These are phyloP conservation scores for Pungitius pungitius DNA, from an alignment of 2,113 vertebrate genomes.

Conservation along the genomic window DNA sequence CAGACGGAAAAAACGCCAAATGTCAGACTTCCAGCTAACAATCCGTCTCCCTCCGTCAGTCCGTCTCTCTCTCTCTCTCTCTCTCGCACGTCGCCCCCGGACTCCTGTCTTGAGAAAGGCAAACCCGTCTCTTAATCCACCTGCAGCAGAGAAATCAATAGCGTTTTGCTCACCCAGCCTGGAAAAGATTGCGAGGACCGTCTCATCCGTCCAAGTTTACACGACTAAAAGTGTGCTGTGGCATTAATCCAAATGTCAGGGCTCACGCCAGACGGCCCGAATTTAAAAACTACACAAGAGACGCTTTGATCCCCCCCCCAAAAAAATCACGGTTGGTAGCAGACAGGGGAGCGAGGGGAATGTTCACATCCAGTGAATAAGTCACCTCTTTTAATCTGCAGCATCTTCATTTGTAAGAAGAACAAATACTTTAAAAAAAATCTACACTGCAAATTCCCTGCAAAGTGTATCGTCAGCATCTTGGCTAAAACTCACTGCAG, in stretches of 20 bases:
- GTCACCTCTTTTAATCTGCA: background rate
- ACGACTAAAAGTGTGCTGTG: slow-evolving; percentile 46
- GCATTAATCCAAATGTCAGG: slow-evolving; percentile 61
- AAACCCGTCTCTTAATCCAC: slow-evolving; percentile 69
- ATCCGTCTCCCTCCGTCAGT: slow-evolving; percentile 35
- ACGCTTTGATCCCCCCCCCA: slow-evolving; percentile 7
- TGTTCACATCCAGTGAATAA: background rate
- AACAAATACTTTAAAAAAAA: background rate
- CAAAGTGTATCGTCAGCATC: too few species aligned
- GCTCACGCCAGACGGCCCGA: slow-evolving; percentile 16
- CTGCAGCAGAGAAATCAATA: slow-evolving; percentile 73
- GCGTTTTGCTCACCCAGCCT: slow-evolving; percentile 54
- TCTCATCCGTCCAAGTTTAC: slow-evolving; percentile 65
- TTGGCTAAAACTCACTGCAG: too few species aligned
- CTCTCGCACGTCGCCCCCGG: slow-evolving; percentile 24
- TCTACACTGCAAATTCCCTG: background rate
- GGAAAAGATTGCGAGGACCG: slow-evolving; percentile 56
- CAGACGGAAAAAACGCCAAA: slow-evolving; percentile 63
- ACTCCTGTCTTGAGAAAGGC: slow-evolving; percentile 45
- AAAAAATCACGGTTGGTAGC: background rate
- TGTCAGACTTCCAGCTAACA: slow-evolving; percentile 57
- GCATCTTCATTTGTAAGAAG: background rate
- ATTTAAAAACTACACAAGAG: background rate
- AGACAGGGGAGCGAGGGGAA: background rate
- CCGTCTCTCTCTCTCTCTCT: background rate